Base-by-base conservation (phyloP, 2,888 invertebrate genomes). In the Podabrus alpinus region DNA sequence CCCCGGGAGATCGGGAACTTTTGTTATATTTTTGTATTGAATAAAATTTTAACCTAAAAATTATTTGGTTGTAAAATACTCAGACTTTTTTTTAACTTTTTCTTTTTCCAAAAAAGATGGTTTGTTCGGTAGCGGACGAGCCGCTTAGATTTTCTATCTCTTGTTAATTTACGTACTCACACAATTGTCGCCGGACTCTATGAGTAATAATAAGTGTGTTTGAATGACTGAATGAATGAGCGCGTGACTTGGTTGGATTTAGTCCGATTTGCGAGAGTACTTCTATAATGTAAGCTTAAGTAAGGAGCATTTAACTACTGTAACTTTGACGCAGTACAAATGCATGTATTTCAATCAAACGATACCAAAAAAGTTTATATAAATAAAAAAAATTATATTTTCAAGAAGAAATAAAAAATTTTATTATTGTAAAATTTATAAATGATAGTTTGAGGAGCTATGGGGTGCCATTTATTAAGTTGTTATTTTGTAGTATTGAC, bases 241-340 rank as follows among this genome's bases (percentile, higher is more conserved):
- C 15, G 16, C 59, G 45, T 24, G 76, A 72, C 16, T 45, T 77
- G 74, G 69, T 29, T 60, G 59, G 67, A 60, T 68, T 64, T 69
- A 69, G 68, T 72, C 64, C 60, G 61, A 69, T 69, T 29, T 74
- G 74, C 72, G 69, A 68, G 68, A 69, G 73, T 76, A 71, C 73
- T 78, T 76, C 24, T 78, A 69, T 76, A 71, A 68, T 61, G 59
- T 78, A 74, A 68, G 69, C 66, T 82, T 83, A 83, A 83, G 82
- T 64, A 45, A 68, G 60, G 80, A 81, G 86, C 86, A 86, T 86
- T 86, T 86, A 45, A 45, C 45, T 45, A 86, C 84, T 81, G 81
- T 81, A 81, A 83, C 78, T 83, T 82, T 79, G 81, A 81, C 81
- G 80, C 80, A 82, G 81, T 81, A 84, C 83, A 82, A 83, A 84